These are phyloP conservation scores for Xylocopa sonorina DNA, from an alignment of 1,140 invertebrate genomes.

Conservation along the genomic window DNA sequence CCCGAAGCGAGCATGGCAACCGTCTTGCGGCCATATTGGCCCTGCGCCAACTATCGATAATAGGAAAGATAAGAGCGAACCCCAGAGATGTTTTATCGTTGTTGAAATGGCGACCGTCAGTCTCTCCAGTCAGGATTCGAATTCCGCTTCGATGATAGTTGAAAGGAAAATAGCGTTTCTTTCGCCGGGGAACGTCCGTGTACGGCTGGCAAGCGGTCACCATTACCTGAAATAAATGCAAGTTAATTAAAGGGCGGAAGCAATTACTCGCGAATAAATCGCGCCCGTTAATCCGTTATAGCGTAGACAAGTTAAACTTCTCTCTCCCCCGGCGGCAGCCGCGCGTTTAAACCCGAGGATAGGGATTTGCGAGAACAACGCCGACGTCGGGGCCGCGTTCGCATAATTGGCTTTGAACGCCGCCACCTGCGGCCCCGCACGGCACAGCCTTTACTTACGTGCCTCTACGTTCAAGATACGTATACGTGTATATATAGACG, in stretches of 20 bases:
- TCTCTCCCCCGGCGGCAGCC: conserved; percentile 33
- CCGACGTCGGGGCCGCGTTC: conserved; percentile 73
- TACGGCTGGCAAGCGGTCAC: conserved; percentile 64
- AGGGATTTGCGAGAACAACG: conserved; percentile 76
- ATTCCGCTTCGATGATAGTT: no score
- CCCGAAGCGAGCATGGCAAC: conserved; percentile 74
- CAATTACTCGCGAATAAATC: conserved; percentile 80
- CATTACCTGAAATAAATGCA: conserved; percentile 81
- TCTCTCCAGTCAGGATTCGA: no score
- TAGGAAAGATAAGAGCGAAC: conserved; percentile 80
- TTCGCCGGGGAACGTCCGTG: conserved; percentile 31
- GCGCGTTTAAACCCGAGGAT: conserved; percentile 59
- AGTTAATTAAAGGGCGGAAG: conserved; percentile 80
- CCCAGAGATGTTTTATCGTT: conserved; percentile 67
- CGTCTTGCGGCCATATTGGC: conserved; percentile 77
- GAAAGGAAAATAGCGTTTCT: no score
- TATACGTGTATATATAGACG: background rate
- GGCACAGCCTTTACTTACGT: conserved; percentile 71
- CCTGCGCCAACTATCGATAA: conserved; percentile 81
- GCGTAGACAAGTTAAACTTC: conserved; percentile 80
- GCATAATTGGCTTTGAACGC: conserved; percentile 82
- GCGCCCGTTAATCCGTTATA: conserved; percentile 81
- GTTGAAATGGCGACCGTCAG: conserved; percentile 68
- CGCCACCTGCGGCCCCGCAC: conserved; percentile 78
- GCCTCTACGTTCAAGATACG: conserved; percentile 26